These are phyloP conservation scores for Chascanopsetta lugubris DNA, from an alignment of 2,113 vertebrate species.

Conservation along the genomic window DNA sequence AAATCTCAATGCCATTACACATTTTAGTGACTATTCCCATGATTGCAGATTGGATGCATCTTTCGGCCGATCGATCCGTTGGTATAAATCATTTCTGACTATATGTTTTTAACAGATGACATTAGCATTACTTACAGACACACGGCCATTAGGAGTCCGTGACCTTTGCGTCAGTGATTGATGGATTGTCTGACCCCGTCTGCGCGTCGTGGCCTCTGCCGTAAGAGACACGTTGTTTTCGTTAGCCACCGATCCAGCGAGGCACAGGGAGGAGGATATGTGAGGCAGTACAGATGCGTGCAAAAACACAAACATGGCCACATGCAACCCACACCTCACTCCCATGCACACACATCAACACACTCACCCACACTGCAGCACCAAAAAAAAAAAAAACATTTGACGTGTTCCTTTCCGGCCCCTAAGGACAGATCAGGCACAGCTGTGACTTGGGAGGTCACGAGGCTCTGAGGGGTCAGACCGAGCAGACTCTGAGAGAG, in stretches of 20 bases:
- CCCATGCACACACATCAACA: slow-evolving; percentile 28
- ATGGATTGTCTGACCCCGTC: slow-evolving; percentile 72
- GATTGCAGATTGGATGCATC: slow-evolving; percentile 52
- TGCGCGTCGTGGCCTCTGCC: slow-evolving; percentile 50
- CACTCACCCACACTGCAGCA: slow-evolving; percentile 38
- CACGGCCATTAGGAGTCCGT: slow-evolving; percentile 57
- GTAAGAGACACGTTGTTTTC: slow-evolving; percentile 67
- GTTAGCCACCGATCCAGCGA: slow-evolving; percentile 61
- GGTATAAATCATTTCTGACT: slow-evolving; percentile 65
- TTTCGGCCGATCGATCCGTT: slow-evolving; percentile 59
- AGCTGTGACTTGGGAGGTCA: slow-evolving; percentile 85
- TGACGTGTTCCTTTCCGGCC: slow-evolving; percentile 76
- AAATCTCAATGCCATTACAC: slow-evolving; percentile 42
- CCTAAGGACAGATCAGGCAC: slow-evolving; percentile 84
- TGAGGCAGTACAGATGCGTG: slow-evolving; percentile 42
- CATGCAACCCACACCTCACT: slow-evolving; percentile 6
- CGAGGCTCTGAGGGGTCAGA: slow-evolving; percentile 77
- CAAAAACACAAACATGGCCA: slow-evolving; percentile 37
- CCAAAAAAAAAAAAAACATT: slow-evolving; percentile 53
- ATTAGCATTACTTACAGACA: slow-evolving; percentile 76
- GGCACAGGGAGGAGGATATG: slow-evolving; percentile 37
- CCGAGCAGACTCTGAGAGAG: slow-evolving; percentile 80
- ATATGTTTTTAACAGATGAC: slow-evolving; percentile 75
- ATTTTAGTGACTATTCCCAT: slow-evolving; percentile 42
- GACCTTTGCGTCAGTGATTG: slow-evolving; percentile 73